Percentiles rank a stretch among this genome's conserved stretches.
Evolutionary conservation across 64 coral and sea anemone genomes (phyloP).

Genomic region (Actinia tenebrosa): DNA sequence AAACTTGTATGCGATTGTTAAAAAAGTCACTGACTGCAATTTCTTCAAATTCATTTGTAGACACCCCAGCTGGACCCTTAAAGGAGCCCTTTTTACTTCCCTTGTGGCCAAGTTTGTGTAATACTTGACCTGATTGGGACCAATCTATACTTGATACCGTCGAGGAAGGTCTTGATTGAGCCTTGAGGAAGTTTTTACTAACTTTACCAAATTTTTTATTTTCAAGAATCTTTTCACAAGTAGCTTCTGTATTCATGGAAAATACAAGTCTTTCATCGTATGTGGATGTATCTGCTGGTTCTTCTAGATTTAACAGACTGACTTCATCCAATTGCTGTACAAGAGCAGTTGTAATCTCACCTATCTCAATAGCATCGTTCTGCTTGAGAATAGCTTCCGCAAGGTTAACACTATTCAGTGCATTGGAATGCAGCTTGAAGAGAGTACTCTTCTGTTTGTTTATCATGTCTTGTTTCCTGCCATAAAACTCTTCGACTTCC

Average conservation of each 20-base stretch:
- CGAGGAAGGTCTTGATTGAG: not conserved
- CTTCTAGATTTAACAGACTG: slow-evolving; percentile 54
- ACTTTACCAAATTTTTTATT: slow-evolving; percentile 44
- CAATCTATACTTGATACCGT: slow-evolving; percentile 30
- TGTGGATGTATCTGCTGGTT: slow-evolving; percentile 17
- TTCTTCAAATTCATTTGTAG: slow-evolving; percentile 63
- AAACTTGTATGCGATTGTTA: slow-evolving; percentile 84
- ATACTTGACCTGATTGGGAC: slow-evolving; percentile 50
- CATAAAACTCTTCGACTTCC: slow-evolving; percentile 66
- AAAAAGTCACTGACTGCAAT: slow-evolving; percentile 80
- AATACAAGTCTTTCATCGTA: slow-evolving; percentile 71
- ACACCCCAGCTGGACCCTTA: slow-evolving; percentile 65
- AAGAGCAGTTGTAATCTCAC: slow-evolving; percentile 55
- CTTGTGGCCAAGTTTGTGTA: slow-evolving; percentile 84
- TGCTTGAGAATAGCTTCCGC: slow-evolving; percentile 62
- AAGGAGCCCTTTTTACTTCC: slow-evolving; percentile 75
- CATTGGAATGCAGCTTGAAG: slow-evolving; percentile 38
- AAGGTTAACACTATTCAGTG: slow-evolving; percentile 51
- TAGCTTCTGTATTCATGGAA: slow-evolving; percentile 28
- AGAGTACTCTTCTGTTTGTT: slow-evolving; percentile 58
- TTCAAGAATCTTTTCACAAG: slow-evolving; percentile 36
- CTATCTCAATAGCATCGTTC: slow-evolving; percentile 38
- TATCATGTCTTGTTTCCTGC: slow-evolving; percentile 53
- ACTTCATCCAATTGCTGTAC: slow-evolving; percentile 77
- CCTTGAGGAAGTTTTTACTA: not conserved